A percentile compares a stretch with the other conserved stretches of the same genome.
These are phyloP conservation scores for Chalcis sispes DNA, from an alignment of 2,888 invertebrate species.

Conservation along the genomic window DNA sequence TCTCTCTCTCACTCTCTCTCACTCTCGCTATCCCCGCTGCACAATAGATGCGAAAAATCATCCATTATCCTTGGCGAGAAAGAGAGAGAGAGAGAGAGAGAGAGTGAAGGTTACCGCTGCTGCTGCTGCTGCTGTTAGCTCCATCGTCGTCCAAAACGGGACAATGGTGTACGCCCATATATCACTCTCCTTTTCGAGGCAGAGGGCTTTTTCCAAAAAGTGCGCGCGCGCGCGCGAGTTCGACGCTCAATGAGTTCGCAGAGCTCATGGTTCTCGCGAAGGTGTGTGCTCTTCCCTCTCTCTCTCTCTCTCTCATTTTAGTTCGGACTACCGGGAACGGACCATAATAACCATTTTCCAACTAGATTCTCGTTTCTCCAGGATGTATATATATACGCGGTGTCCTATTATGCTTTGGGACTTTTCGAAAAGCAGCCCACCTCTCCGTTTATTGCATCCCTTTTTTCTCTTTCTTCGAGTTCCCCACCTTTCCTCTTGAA, in stretches of 20 bases:
- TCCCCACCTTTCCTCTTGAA: too few relatives aligned
- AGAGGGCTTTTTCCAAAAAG: conserved; percentile 70
- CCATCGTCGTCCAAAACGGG: conserved; percentile 51
- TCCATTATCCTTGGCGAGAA: conserved; percentile 70
- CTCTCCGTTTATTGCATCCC: conserved; percentile 57
- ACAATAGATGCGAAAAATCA: conserved; percentile 76
- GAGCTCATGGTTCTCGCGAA: conserved; percentile 55
- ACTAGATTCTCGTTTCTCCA: conserved; percentile 64
- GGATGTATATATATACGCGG: conserved; percentile 36
- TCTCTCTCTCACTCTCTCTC: conserved; percentile 24
- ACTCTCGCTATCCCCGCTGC: conserved; percentile 59
- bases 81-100: conserved; percentile 37
- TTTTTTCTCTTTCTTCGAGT: conserved; percentile 53
- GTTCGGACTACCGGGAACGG: conserved; percentile 57
- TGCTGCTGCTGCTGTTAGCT: conserved; percentile 58
- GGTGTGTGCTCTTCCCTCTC: conserved; percentile 56
- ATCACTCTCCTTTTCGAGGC: conserved; percentile 67
- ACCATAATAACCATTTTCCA: conserved; percentile 61
- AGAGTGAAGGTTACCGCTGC: too few relatives aligned
- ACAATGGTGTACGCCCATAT: conserved; percentile 74
- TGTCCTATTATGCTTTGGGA: conserved; percentile 53
- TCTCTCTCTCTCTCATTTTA: too few relatives aligned
- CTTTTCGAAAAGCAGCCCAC: conserved; percentile 52
- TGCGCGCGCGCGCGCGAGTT: conserved; percentile 43
- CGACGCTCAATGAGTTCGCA: conserved; percentile 64